Base-by-base conservation (phyloP, 53 echinoderm and acorn worm species). In the Temnopleurus reevesii region DNA sequence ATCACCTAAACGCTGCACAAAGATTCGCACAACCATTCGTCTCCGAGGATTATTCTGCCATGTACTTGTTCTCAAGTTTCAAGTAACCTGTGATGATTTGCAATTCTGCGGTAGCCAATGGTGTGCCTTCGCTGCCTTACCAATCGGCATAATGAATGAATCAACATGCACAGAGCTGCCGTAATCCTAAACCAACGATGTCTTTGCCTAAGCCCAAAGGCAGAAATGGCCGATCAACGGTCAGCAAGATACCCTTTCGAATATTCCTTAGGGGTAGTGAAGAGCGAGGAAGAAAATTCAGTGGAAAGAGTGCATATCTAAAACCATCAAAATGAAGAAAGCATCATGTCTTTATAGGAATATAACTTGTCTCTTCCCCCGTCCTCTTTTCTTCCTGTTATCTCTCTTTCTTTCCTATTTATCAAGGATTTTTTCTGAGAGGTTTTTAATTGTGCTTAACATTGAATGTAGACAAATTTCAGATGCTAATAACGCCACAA, bases 111-210 rank as follows among this genome's bases (percentile, higher is more conserved):
- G 41, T 55, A 55, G 83, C 83, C 83, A 83, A 35, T 36, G 21
- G 54, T 10, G 83, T 17, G 55, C 49, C 18, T 83, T 27, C 34
- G 49, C 38, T 34, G 83, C 35, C 49, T 25, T 28, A 1, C 34
- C 35, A 81, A 83, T 83, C 53, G 54, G 55, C 83, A 83, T 83
- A 83, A 83, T 56, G 83, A 83, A 47, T 21, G 43, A 6, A 36
- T 71, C 36, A 35, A 65, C 23, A 23, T 9, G 1, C 5, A 8
- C 21, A 43, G 41, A 71, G 38, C 71, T 21, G 38, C n/a, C 15
- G 71, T 23, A 35, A 41, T 38, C 41, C n/a, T n/a, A n/a, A n/a
- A n/a, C n/a, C n/a, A n/a, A n/a, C n/a, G n/a, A n/a, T n/a, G n/a
- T n/a, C n/a, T n/a, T n/a, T n/a, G n/a, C n/a, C n/a, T n/a, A n/a